Evolutionary conservation across 1,140 invertebrate genomes (phyloP), one percentile per base, ranked within the genome.

Genomic region (Papilio glaucus): DNA sequence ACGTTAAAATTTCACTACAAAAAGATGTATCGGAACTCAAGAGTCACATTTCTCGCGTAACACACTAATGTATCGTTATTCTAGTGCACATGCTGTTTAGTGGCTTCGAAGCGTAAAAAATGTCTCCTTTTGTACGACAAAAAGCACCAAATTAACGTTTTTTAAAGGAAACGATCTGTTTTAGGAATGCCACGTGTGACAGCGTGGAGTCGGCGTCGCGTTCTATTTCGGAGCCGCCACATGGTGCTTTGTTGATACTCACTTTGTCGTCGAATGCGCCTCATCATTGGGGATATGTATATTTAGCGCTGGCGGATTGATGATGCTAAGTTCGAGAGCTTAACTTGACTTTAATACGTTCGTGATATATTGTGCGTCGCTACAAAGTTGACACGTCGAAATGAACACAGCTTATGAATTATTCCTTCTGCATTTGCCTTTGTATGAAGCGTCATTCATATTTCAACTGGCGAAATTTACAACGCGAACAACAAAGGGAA

Each of bases 141-240:
- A 91, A 92, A 91, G 78, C 77, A 81, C 83, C 87, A 90, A 91
- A 92, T 92, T 91, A 90, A 90, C 87, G 62, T 84, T 92, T 90
- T 92, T 92, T 90, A 90, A 87, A 91, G 89, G 88, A 90, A 91
- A 90, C 88, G 82, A 91, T 91, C 88, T 90, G 88, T 91, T 91
- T 90, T 83, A 83, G 83, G 81, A 69, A 78, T 79, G 87, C 85
- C 90, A 92, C 88, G 89, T 91, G 90, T 90, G 89, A 92, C 82
- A 82, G 65, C 68, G 79, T 73, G 60, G 77, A 69, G 77, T 76
- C 83, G 85, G 86, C 80, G 80, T 86, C 87, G 68, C 81, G 75
- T 85, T 88, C 88, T 91, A 91, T 92, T 92, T 89, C 76, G 74
- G 79, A 79, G 74, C 78, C 65, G 79, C 86, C 87, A 90, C 87